Base-by-base conservation (phyloP, 2,888 invertebrate species). In the Parnassius smintheus region DNA sequence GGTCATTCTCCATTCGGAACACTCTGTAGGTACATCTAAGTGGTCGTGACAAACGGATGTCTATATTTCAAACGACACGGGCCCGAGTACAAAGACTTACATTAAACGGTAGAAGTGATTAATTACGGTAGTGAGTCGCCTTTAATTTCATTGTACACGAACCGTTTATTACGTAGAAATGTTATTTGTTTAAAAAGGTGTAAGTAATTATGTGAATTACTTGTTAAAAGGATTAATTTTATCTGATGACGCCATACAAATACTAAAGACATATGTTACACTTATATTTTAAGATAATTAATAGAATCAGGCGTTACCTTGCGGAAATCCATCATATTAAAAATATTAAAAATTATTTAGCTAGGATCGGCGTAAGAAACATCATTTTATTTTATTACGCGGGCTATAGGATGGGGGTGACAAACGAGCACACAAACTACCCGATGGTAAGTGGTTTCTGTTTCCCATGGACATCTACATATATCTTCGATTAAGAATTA, bases 71-170 rank as follows among this genome's bases (percentile, higher is more conserved):
- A 54, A 48, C 35, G 58, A 54, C 56, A 12, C 48, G 56, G 48
- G 45, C 53, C 49, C 18, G 2, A 12, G 13, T 9, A 61, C 54
- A 48, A 42, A 62, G 56, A 46, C 22, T 52, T 48, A 48, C 56
- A 49, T 58, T 53, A 62, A 61, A 61, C 45, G 50, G 2, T 56
- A 45, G 11, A 51, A 42, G 52, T 62, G 57, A 62, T 62, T 62
- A 62, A 57, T 62, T 46, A 41, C 9, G 22, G 49, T 12, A 42
- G 25, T 10, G 49, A 49, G 50, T 45, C 56, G 22, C 57, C 52
- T 13, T 52, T 48, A 11, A 48, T 49, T 62, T 49, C 52, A 25
- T 25, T 45, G 62, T 53, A 11, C 18, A 53, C 13, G 57, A 35
- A 45, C 13, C 25, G 9, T 18, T 51, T 22, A 12, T 41, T 44